Conservation (phyloP, 2,113 vertebrate species). For the Apus apus region DNA sequence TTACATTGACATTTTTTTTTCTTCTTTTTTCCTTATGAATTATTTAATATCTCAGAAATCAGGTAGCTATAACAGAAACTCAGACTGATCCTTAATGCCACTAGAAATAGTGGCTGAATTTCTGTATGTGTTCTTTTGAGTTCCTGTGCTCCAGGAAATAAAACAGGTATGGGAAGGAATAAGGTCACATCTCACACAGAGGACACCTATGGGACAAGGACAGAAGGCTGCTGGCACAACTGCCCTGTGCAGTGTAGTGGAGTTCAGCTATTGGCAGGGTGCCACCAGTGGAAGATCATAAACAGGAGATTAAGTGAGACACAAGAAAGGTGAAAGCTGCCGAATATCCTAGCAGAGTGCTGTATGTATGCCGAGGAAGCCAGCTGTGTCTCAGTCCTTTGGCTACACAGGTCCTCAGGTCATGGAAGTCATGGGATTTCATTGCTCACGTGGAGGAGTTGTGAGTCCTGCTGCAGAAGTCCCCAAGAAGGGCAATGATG, state of each 20-base stretch:
- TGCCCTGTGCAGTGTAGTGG: fast-evolving
- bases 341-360: not conserved
- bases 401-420: not conserved
- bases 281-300: not conserved
- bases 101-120: not conserved
- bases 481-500: fast-evolving
- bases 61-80: not conserved
- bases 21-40: not conserved
- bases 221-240: not conserved
- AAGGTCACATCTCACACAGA: not conserved
- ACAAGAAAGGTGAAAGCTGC: not conserved
- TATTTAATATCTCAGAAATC: not conserved
- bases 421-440: not conserved
- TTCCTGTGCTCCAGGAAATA: not conserved
- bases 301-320: not conserved
- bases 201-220: not conserved
- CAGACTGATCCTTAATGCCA: not conserved
- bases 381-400: not conserved
- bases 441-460: fast-evolving
- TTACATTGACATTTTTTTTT: not conserved
- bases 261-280: not conserved
- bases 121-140: not conserved
- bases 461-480: not conserved
- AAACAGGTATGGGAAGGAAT: not conserved
- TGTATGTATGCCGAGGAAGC: not conserved